Conservation (phyloP, 2,113 vertebrate genomes). For the Tragelaphus scriptus region DNA sequence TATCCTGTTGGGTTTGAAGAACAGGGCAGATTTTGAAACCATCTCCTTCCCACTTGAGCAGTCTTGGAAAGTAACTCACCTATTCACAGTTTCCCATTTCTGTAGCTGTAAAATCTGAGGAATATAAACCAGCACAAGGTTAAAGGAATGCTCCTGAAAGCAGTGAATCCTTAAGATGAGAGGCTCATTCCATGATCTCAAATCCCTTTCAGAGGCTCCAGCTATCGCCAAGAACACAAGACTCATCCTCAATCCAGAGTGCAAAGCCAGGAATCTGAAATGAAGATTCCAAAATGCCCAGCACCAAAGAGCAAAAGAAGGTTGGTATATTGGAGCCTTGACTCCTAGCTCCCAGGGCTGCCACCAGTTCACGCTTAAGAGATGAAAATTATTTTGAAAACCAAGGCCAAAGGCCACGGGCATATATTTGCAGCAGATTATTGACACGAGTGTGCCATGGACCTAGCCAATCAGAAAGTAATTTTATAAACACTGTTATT, state of each 20-base stretch:
- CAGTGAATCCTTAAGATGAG: no score
- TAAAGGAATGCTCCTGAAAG: neutral
- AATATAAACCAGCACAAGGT: neutral
- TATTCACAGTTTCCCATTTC: neutral
- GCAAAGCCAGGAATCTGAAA: neutral
- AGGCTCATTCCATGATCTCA: neutral
- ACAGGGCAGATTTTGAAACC: neutral
- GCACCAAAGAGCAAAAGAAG: neutral
- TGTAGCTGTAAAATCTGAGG: neutral
- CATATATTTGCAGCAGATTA: conserved; percentile 76
- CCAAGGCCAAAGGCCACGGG: conserved; percentile 73
- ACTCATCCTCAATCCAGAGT: neutral
- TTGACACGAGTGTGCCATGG: conserved; percentile 80
- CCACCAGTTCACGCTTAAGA: conserved; percentile 63
- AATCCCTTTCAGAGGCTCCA: rapidly evolving
- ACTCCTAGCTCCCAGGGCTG: conserved; percentile 42
- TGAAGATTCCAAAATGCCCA: neutral
- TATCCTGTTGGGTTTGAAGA: neutral
- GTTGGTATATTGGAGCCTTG: neutral
- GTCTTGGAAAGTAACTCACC: neutral
- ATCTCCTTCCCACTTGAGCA: neutral
- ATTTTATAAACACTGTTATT: conserved; percentile 88
- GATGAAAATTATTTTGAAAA: conserved; percentile 81
- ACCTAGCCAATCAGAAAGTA: conserved; percentile 84
- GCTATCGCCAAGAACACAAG: rapidly evolving